phyloP scores from a whole-genome alignment of 2,797 vertebrate species.

The Parotocinclus haroldoi region DNA sequence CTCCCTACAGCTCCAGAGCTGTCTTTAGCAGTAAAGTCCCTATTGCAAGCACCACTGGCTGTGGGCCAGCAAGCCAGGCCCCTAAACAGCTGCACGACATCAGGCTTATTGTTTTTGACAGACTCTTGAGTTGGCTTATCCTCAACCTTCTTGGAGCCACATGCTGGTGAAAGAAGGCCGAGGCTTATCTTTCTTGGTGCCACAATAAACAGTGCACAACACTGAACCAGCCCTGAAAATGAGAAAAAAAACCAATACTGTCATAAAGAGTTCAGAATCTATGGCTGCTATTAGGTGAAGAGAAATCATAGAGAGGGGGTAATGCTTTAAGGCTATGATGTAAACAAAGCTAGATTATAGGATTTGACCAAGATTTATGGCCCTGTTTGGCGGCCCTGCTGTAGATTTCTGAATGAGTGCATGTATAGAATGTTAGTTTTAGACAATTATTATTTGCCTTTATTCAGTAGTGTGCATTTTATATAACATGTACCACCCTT shows the following conservation, averaged over 20 bases:
- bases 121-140: slow-evolving; percentile 35
- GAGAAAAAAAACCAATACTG: slow-evolving; percentile 15
- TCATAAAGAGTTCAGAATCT: too few relatives aligned
- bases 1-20: slow-evolving; percentile 49
- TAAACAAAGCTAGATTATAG: too few relatives aligned
- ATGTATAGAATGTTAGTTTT: too few relatives aligned
- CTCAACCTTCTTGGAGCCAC: slow-evolving; percentile 8
- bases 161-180: slow-evolving; percentile 27
- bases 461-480: too few relatives aligned
- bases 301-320: too few relatives aligned
- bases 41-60: slow-evolving; percentile 45
- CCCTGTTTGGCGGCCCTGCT: too few relatives aligned
- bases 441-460: too few relatives aligned
- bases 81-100: slow-evolving; percentile 44
- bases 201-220: not conserved
- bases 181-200: slow-evolving; percentile 25
- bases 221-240: slow-evolving; percentile 10
- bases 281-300: too few relatives aligned
- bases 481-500: too few relatives aligned
- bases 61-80: slow-evolving; percentile 41
- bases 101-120: slow-evolving; percentile 42
- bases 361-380: too few relatives aligned
- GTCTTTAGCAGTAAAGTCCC: slow-evolving; percentile 49
- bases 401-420: too few relatives aligned
- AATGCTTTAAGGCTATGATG: too few relatives aligned